These are phyloP conservation scores for Mustela erminea DNA, from an alignment of 2,797 vertebrate species.

Conservation along the genomic window DNA sequence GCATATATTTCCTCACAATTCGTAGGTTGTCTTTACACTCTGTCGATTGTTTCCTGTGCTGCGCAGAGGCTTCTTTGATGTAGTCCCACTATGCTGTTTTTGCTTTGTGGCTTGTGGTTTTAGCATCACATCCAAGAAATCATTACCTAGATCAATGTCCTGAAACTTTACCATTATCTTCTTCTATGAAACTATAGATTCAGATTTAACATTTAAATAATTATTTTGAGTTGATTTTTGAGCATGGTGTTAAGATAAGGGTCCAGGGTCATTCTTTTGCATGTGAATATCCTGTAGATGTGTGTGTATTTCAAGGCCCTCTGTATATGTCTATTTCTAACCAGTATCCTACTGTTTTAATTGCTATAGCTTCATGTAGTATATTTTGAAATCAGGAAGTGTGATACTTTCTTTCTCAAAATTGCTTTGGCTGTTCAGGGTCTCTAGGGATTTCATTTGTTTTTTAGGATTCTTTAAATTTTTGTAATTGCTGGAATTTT, in stretches of 20 bases:
- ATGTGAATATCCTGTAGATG: not conserved
- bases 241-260: not conserved
- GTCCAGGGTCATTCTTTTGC: not conserved
- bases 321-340: not conserved
- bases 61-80: not conserved
- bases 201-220: not conserved
- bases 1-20: not conserved
- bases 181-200: not conserved
- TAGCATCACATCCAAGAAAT: not conserved
- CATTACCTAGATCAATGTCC: not conserved
- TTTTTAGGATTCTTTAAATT: not conserved
- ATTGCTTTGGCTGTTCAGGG: not conserved
- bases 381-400: not conserved
- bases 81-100: not conserved
- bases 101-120: not conserved
- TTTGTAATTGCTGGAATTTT: not conserved
- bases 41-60: not conserved
- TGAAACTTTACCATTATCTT: not conserved
- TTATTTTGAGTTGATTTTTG: not conserved
- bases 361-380: not conserved
- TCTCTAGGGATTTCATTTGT: not conserved
- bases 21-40: not conserved
- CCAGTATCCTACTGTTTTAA: not conserved
- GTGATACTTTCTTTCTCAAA: not conserved
- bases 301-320: not conserved